A percentile compares a stretch with the other conserved stretches of the same genome.
Evolutionary conservation across 2,888 invertebrate genomes (phyloP).

Genomic region (Dendrolimus houi): DNA sequence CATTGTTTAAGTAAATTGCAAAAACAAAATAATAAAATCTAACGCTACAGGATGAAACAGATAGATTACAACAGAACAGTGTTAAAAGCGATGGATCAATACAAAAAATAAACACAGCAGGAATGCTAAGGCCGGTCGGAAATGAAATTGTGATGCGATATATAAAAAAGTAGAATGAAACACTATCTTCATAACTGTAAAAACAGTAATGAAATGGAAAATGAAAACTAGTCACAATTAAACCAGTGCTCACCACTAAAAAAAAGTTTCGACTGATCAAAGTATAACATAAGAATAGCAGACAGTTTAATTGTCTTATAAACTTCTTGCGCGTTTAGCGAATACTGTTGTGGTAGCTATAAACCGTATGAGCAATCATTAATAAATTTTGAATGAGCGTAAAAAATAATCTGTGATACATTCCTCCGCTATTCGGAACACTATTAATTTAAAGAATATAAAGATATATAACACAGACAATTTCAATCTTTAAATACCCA

Average conservation of each 20-base stretch:
- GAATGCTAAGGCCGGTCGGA: neutral
- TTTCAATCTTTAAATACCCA: neutral
- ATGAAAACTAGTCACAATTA: neutral
- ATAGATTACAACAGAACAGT: neutral
- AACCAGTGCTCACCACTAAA: neutral
- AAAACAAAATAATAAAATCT: neutral
- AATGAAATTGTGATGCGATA: neutral
- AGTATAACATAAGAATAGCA: neutral
- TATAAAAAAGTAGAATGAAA: neutral
- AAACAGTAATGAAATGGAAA: neutral
- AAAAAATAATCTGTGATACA: slow-evolving; percentile 10
- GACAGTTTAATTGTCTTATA: neutral
- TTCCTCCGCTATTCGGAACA: neutral
- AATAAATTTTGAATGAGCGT: slow-evolving; percentile 6
- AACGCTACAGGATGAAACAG: neutral
- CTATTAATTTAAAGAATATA: too few species aligned
- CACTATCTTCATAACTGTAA: neutral
- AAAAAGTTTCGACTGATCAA: neutral
- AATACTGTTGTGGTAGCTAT: neutral
- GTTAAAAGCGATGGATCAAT: slow-evolving; percentile 1
- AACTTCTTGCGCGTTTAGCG: neutral
- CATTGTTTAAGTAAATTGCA: too few species aligned
- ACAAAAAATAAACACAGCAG: slow-evolving; percentile 2
- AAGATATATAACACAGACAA: too few species aligned
- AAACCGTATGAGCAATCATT: slow-evolving; percentile 3